Evolutionary conservation across 2,888 invertebrate species (phyloP), one percentile per base, ranked within the genome.

Genomic region (Ophion slaviceki): DNA sequence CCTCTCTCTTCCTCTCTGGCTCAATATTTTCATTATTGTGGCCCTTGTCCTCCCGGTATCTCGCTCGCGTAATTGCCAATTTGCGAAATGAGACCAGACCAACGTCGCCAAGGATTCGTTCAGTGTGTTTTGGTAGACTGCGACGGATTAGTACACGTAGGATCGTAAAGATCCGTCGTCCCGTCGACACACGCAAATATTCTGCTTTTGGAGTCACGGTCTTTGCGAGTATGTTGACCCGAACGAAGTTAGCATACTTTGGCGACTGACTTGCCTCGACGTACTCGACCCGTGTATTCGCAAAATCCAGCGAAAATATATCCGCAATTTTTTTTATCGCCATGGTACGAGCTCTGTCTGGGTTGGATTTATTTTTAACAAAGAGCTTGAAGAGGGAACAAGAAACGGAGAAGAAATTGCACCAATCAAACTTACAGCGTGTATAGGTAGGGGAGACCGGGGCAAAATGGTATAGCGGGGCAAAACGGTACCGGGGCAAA

Each of bases 21-120:
- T 74, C 81, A 81, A 64, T 71, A 61, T 20, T 70, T 68, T 62
- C 71, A 8, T 71, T 67, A 59, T 53, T 40, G n/a, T 14, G 2
- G 70, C 61, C 28, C 81, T 59, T 28, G 11, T 17, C 61, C 66
- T 36, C 71, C 75, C 59, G 77, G 81, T 89, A 87, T 87, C 88
- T 87, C 82, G 87, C 86, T 87, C 83, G 77, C 80, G 81, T 88
- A 89, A 89, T 89, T 89, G 87, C 86, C 89, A 88, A 89, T 90
- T 87, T 87, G 87, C 84, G 86, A 88, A 88, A 87, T 85, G 87
- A 87, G 80, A 66, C 17, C 72, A 59, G 78, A 77, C 14, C 68
- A 62, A 74, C 80, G 77, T 68, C 64, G 72, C 61, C 53, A 24
- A 61, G 71, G 53, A 66, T 61, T 17, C 36, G 64, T 64, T 53